phyloP scores from a whole-genome alignment of 2,797 vertebrate genomes.

The Cheirogaleus major region DNA sequence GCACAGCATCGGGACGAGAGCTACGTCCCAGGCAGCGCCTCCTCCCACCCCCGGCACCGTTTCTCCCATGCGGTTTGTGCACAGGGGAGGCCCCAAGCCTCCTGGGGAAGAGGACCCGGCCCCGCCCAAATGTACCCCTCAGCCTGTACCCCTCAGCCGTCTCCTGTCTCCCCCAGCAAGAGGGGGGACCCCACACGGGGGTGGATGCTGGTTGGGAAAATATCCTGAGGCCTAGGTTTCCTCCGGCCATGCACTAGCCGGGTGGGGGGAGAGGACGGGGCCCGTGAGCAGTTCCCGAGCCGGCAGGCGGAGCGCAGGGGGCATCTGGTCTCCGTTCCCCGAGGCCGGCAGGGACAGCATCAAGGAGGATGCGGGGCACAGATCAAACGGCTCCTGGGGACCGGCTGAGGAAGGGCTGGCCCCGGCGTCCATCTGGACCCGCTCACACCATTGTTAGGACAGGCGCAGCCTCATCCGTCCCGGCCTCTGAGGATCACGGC shows the following conservation, averaged over 20 bases:
- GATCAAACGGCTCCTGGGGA: conserved; percentile 42
- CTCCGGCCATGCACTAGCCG: background rate
- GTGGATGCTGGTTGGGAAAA: background rate
- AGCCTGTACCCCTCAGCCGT: background rate
- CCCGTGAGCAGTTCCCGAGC: conserved; percentile 39
- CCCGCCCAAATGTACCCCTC: background rate
- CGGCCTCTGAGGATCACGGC: background rate
- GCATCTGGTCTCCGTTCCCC: background rate
- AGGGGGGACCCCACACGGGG: background rate
- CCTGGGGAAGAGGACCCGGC: background rate
- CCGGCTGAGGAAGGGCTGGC: background rate
- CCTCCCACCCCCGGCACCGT: rapidly evolving
- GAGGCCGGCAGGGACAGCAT: background rate
- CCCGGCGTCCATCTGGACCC: background rate
- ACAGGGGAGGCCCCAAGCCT: background rate
- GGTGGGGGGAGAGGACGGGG: background rate
- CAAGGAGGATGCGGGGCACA: background rate
- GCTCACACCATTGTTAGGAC: conserved; percentile 48
- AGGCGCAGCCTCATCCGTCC: background rate
- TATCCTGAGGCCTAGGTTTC: background rate
- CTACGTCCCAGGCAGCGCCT: rapidly evolving
- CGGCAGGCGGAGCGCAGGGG: background rate
- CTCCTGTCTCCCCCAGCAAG: background rate
- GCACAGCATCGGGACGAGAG: background rate
- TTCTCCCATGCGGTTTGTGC: background rate